These are phyloP conservation scores for Oxytorus armatus DNA, from an alignment of 2,888 invertebrate genomes.

Conservation along the genomic window DNA sequence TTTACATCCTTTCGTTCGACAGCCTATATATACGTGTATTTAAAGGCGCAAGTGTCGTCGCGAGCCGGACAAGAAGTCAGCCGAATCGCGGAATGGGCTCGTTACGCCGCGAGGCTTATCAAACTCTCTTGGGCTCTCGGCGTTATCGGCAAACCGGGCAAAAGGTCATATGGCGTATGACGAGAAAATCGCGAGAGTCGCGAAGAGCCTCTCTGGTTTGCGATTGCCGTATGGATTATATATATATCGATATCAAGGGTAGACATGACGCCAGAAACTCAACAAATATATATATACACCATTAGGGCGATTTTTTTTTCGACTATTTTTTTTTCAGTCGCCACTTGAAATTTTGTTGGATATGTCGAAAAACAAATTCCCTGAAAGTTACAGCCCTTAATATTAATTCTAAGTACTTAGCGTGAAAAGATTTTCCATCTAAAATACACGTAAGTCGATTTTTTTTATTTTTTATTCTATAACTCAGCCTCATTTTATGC, in stretches of 20 bases:
- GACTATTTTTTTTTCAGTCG: no score
- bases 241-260: neutral
- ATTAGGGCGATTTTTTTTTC: no score
- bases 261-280: slow-evolving; percentile 1
- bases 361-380: no score
- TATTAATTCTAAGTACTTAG: no score
- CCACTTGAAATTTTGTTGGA: no score
- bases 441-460: no score
- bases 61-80: slow-evolving; percentile 46
- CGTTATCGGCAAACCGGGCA: slow-evolving; percentile 63
- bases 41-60: slow-evolving; percentile 27
- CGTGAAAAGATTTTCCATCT: no score
- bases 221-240: slow-evolving; percentile 20
- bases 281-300: neutral
- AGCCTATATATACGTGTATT: neutral
- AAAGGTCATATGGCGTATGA: slow-evolving; percentile 61
- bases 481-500: no score
- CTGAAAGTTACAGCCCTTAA: no score
- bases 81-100: slow-evolving; percentile 60
- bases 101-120: slow-evolving; percentile 56
- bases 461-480: no score
- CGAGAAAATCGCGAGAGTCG: slow-evolving; percentile 40
- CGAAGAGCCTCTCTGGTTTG: slow-evolving; percentile 29
- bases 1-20: neutral
- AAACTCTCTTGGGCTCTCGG: slow-evolving; percentile 35